Percentiles rank a stretch among this genome's conserved stretches.
These are phyloP conservation scores for Gallirallus australis DNA, from an alignment of 2,797 vertebrate species.

Conservation along the genomic window DNA sequence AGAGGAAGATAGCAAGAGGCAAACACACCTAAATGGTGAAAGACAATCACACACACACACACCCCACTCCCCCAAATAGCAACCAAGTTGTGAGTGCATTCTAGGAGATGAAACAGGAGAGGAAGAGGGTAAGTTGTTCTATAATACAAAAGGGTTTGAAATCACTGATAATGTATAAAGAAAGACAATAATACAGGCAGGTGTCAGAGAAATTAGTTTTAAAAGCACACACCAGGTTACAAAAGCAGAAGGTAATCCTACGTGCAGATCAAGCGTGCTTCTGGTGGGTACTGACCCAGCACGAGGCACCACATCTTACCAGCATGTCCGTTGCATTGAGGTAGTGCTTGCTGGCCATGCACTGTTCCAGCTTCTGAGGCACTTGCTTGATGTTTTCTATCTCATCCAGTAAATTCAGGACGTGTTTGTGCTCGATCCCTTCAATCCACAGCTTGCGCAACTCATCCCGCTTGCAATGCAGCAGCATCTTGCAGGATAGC, in stretches of 20 bases:
- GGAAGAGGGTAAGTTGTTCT: background rate
- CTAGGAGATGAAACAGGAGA: background rate
- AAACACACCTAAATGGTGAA: background rate
- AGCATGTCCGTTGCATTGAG: slow-evolving; percentile 96
- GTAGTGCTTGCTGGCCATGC: slow-evolving; percentile 97
- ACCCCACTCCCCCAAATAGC: background rate
- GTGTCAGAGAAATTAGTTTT: background rate
- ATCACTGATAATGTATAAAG: background rate
- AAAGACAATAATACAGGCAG: background rate
- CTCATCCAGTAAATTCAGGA: slow-evolving; percentile 95
- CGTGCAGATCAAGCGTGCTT: background rate
- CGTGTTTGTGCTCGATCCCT: slow-evolving; percentile 97
- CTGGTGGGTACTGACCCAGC: background rate
- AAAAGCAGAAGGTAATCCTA: background rate
- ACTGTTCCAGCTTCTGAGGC: slow-evolving; percentile 92
- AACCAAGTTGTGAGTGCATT: accelerated
- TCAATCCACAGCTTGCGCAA: slow-evolving; percentile 98
- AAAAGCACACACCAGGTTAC: background rate
- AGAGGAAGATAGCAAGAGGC: background rate
- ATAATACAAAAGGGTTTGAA: accelerated
- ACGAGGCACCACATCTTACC: slow-evolving; percentile 77
- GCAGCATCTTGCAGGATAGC: slow-evolving; percentile 96
- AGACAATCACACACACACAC: background rate
- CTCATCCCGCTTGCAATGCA: slow-evolving; percentile 97
- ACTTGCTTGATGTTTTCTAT: slow-evolving; percentile 99